Percentiles rank a stretch among this genome's conserved stretches.
phyloP scores from a whole-genome alignment of 2,113 vertebrate genomes.

The Barbus barbus region DNA sequence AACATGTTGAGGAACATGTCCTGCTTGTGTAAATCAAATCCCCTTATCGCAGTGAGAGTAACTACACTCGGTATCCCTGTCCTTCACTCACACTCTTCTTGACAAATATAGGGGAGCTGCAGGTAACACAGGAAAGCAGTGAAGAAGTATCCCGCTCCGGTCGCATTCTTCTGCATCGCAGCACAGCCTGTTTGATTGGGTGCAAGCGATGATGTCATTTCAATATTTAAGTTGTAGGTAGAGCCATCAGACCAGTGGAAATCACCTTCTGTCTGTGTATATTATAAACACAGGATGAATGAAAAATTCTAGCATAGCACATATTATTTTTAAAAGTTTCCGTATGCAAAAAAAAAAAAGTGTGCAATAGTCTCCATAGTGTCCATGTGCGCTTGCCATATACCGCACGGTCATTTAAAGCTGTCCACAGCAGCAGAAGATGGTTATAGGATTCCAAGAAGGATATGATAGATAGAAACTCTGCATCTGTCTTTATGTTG shows the following conservation, averaged over 20 bases:
- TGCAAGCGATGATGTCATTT: constrained; percentile 67
- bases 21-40: constrained; percentile 1
- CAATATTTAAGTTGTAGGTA: constrained; percentile 71
- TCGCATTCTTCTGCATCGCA: constrained; percentile 81
- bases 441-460: constrained; percentile 72
- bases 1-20: constrained; percentile 17
- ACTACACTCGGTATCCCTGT: too few species aligned
- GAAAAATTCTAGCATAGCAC: neutral
- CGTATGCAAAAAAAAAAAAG: neutral
- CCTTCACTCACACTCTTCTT: constrained; percentile 81
- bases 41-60: neutral
- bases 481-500: constrained; percentile 75
- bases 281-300: neutral
- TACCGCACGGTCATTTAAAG: constrained; percentile 82
- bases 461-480: constrained; percentile 75
- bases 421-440: constrained; percentile 82
- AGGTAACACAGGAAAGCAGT: constrained; percentile 83
- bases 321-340: neutral
- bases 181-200: constrained; percentile 84
- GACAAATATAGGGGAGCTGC: constrained; percentile 84
- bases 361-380: neutral
- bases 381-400: neutral
- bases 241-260: constrained; percentile 81
- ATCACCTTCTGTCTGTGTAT: constrained; percentile 77
- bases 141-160: constrained; percentile 79